Base-by-base conservation (phyloP, 2,797 vertebrate genomes). In the Gallinago nigripennis region DNA sequence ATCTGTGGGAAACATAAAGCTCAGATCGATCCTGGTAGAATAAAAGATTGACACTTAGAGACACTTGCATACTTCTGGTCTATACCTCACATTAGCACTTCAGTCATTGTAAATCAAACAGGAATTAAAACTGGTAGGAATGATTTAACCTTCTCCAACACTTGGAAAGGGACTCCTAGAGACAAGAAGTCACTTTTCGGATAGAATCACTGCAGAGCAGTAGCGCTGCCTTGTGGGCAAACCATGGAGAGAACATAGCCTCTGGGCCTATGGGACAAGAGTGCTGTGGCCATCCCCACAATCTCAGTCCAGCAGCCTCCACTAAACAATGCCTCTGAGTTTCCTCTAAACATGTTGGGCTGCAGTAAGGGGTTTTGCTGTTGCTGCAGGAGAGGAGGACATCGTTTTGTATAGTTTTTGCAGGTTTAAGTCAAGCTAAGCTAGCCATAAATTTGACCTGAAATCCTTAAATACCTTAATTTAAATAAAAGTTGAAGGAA, bases 161-260 rank as follows among this genome's bases (percentile, higher is more conserved):
- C 10, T 41, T 65, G 24, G 8, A 69, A 83, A 65, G 12, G 3
- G 13, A 37, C 6, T 53, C 12, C 18, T 41, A 15, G 39, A 31
- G 16, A 58, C 23, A 77, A 56, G 3, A 46, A 7, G 13, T 45
- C 12, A 0, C 8, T 14, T 53, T 79, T 41, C 25, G 9, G 30
- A 60, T 8, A 68, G 21, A 82, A 48, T 37, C 24, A 60, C 16
- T 1, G 2, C 14, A n/a, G 13, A 76, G 18, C 2, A 1, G 19
- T 53, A 53, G 3, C 3, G 0, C 6, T 76, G 27, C 5, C 53
- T 37, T 53, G 31, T 54, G 61, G 89, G 5, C 3, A 88, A 68
- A 90, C 3, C 6, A 25, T 0, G 9, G 12, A 15, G 11, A 71
- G 15, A 39, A 23, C 0, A 1, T 2, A 60, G 2, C 18, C 6